phyloP scores from a whole-genome alignment of 2,888 invertebrate genomes.

The Meteorus colon region DNA sequence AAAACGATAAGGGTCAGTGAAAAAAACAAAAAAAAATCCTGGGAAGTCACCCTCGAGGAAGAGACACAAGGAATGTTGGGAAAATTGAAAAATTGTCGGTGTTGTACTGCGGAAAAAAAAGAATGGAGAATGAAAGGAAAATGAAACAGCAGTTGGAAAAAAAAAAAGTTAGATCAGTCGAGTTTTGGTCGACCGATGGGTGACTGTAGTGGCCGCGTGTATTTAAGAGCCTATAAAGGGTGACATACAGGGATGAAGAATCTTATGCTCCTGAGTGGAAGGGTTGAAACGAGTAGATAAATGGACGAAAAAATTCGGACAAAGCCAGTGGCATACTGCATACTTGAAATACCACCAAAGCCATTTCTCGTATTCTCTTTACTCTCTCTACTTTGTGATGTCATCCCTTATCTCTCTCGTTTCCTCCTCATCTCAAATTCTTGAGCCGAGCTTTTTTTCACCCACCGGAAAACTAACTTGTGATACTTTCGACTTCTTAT shows the following conservation, averaged over 20 bases:
- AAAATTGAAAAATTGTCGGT: constrained; percentile 39
- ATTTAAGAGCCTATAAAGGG: constrained; percentile 39
- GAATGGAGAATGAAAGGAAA: neutral
- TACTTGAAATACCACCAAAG: constrained; percentile 59
- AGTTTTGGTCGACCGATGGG: constrained; percentile 29
- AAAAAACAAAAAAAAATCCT: constrained; percentile 19
- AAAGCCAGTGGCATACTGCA: constrained; percentile 59
- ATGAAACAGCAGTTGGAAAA: neutral
- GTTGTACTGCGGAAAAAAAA: constrained; percentile 32
- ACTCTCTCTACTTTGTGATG: constrained; percentile 4
- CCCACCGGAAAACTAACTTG: constrained; percentile 22
- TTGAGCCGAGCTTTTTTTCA: constrained; percentile 19
- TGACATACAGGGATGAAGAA: constrained; percentile 30
- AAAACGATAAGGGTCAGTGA: constrained; percentile 25
- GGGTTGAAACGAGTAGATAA: constrained; percentile 58
- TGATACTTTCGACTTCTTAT: constrained; percentile 19
- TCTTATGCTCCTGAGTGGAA: constrained; percentile 9
- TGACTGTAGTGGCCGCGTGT: constrained; percentile 38
- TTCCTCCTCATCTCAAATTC: constrained; percentile 4
- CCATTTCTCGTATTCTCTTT: constrained; percentile 31
- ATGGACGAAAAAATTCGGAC: constrained; percentile 66
- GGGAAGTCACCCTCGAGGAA: neutral
- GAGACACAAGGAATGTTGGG: constrained; percentile 37
- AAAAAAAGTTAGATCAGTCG: constrained; percentile 33
- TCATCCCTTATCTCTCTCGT: constrained; percentile 5